Evolutionary conservation across 1,140 invertebrate species (phyloP), one percentile per base, ranked within the genome.

Genomic region (Leptopilina clavipes): DNA sequence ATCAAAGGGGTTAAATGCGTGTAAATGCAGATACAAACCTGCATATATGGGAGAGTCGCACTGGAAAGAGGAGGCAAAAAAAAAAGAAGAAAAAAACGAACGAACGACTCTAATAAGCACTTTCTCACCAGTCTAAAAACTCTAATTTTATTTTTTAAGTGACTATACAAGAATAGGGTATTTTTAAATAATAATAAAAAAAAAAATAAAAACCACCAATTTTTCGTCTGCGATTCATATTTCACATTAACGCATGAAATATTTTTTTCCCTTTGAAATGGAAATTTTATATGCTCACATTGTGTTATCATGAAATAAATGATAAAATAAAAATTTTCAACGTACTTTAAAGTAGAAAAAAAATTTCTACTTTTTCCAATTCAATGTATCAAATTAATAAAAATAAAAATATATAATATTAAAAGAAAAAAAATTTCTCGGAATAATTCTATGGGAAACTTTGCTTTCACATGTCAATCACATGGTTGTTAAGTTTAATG

Each of bases 1-100:
- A 79, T 85, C 84, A 86, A 84, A 85, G 83, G 83, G 83, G 84
- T 86, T 85, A 86, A 86, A 86, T 84, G 83, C 77, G 78, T 85
- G 81, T 85, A 86, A 86, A 85, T 85, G 78, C 59, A 65, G 59
- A 25, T 65, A 65, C 59, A 25, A 25, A 22, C 56, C 72, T 65
- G 25, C 59, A 31, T 31, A 31, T n/a, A 40, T 40, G 7, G 2
- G 8, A 14, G 5, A 65, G 12, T 65, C 59, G 37, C 25, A 65
- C 25, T 65, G 22, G 6, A 31, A 65, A 31, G 31, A 65, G 9
- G 7, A 40, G 9, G 8, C 1, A 31, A 31, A 31, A 31, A 5
- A 31, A 31, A 1, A 31, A 31, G 5, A 31, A 31, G 5, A 31
- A 5, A 31, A 31, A 1, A 31, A 31, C 1, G 25, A 31, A 31